Evolutionary conservation across 2,113 vertebrate species (phyloP), one percentile per base, ranked within the genome.

Genomic region (Ondatra zibethicus): DNA sequence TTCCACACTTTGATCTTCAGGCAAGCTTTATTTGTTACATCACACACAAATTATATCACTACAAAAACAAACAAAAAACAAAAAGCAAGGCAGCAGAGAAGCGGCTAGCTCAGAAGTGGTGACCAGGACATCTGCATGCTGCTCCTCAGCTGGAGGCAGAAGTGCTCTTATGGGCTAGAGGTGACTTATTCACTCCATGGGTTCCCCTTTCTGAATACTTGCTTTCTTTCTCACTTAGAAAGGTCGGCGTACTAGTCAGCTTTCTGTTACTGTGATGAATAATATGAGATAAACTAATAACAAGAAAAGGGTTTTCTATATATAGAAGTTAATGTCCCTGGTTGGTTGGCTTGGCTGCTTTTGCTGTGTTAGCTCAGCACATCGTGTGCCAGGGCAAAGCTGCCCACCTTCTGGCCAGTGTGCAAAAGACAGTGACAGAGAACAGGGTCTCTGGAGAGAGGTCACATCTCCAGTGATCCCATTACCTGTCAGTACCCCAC

Each of bases 101-200:
- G 17, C 45, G 63, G 88, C 29, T 39, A 61, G 63, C 39, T 39
- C 4, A 45, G 66, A 95, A 3, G 21, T 84, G 50, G 13, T 16
- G 68, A 31, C n/a, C 42, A 90, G n/a, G 19, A 42, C 17, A 31
- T 27, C 47, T 45, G 63, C 70, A 36, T 58, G n/a, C 2, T 17
- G 13, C 17, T 1, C 21, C 10, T 14, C 4, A 75, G n/a, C 14
- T 78, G 4, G 5, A 91, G 42, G 7, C 42, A 65, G 27, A 19
- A 1, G 0, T 27, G 3, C 4, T 11, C 36, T 58, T 8, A 47
- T 8, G 0, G 52, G 58, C 5, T 33, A 66, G 42, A 5, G 2
- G 17, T 78, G 23, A 92, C 33, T 77, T 63, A 1, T 17, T 66
- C 10, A 0, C 19, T 66, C 13, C 76, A 10, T 10, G 42, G 33